Evolutionary conservation across 1,140 invertebrate species (phyloP), one percentile per base, ranked within the genome.

Genomic region (Riptortus pedestris): DNA sequence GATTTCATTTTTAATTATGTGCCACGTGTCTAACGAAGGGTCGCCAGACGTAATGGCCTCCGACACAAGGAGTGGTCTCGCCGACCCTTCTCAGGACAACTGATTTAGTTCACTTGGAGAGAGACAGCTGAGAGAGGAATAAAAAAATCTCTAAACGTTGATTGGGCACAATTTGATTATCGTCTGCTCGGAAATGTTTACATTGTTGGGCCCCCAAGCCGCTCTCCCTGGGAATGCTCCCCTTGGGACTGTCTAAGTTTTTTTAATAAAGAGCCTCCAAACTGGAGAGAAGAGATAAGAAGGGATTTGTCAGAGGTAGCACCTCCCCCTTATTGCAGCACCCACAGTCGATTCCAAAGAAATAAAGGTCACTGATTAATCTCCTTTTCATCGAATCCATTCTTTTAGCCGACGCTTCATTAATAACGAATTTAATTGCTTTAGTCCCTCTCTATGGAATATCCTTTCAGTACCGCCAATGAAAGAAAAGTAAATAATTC

Each of bases 1-100:
- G 65, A 66, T 66, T 65, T 62, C 65, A 66, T 66, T 66, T 66
- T 66, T 66, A 63, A 63, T 66, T 66, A 63, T 66, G 65, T 27
- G 61, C 45, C 38, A 62, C 43, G 33, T 28, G 43, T 48, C 22
- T 14, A 24, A 62, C 12, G 29, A 11, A 38, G 59, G n/a, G 33
- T 20, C 60, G 5, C 59, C 31, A 4, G 20, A 29, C 29, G 18
- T 45, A 18, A n/a, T 27, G 29, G 31, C 60, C 31, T 7, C 38
- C 33, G 11, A 43, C 33, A n/a, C n/a, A n/a, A 2, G 31, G 18
- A 26, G 24, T 24, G 24, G 18, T 27, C 3, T 26, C 45, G 9
- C 33, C 24, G 16, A 22, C 27, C 47, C 55, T 63, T 31, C 43
- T 33, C 62, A 60, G 16, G 22, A 20, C 20, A 22, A 45, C 52